Evolutionary conservation across 2,888 invertebrate species (phyloP).

Genomic region (Sceliomorpha sp.): DNA sequence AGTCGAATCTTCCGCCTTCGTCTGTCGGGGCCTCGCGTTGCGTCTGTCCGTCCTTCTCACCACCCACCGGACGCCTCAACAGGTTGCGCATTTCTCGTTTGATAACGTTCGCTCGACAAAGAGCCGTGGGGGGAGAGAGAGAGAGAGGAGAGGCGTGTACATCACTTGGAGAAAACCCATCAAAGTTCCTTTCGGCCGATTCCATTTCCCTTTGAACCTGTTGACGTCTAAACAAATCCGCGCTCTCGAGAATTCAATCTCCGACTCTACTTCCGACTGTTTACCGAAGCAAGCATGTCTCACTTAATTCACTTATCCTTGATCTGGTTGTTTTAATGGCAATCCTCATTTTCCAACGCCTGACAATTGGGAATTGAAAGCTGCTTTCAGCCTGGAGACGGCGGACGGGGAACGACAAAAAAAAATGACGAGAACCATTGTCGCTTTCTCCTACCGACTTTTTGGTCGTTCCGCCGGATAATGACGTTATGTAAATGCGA

Average conservation of each 20-base stretch:
- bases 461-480: too few relatives aligned
- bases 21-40: constrained; percentile 7
- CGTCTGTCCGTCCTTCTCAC: background rate
- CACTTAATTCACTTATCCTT: constrained; percentile 54
- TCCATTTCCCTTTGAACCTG: constrained; percentile 56
- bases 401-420: too few relatives aligned
- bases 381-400: background rate
- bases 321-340: constrained; percentile 52
- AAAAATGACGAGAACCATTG: too few relatives aligned
- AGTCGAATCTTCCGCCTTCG: constrained; percentile 26
- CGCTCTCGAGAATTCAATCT: constrained; percentile 56
- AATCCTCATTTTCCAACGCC: constrained; percentile 54
- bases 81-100: constrained; percentile 73
- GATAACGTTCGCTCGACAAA: constrained; percentile 65
- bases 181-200: constrained; percentile 57
- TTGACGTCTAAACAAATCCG: constrained; percentile 56
- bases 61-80: constrained; percentile 66
- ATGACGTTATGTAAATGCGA: too few relatives aligned
- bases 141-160: constrained; percentile 52
- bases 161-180: constrained; percentile 56
- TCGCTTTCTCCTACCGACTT: too few relatives aligned
- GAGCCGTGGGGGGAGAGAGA: constrained; percentile 55
- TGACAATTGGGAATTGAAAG: constrained; percentile 61
- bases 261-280: constrained; percentile 54
- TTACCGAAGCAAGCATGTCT: constrained; percentile 43